Conservation (phyloP, 2,113 vertebrate species). For the Misgurnus anguillicaudatus region DNA sequence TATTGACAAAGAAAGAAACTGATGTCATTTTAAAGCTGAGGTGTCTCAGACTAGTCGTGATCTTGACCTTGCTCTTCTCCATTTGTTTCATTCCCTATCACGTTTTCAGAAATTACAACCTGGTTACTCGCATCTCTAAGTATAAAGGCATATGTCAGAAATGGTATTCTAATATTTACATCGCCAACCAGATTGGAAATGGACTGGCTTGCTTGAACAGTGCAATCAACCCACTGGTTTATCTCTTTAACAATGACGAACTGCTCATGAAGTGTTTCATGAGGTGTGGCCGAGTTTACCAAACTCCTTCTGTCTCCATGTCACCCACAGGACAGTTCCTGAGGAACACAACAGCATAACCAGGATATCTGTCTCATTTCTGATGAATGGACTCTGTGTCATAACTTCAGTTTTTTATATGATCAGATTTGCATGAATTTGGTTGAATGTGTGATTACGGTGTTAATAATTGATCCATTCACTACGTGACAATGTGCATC, state of each 20-base stretch:
- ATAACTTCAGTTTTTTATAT: neutral
- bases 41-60: slow-evolving; percentile 71
- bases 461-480: neutral
- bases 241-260: slow-evolving; percentile 61
- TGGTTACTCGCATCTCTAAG: slow-evolving; percentile 67
- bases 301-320: neutral
- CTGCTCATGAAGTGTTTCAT: slow-evolving; percentile 29
- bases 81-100: slow-evolving; percentile 81
- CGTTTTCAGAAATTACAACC: slow-evolving; percentile 77
- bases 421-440: neutral
- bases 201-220: slow-evolving; percentile 80
- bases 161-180: slow-evolving; percentile 65
- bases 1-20: slow-evolving; percentile 60
- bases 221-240: slow-evolving; percentile 80
- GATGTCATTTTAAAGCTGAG: slow-evolving; percentile 66
- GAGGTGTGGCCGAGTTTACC: neutral
- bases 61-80: slow-evolving; percentile 77
- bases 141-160: slow-evolving; percentile 44
- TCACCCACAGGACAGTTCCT: too few relatives aligned
- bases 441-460: neutral
- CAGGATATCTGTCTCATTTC: neutral
- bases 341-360: neutral
- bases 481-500: neutral
- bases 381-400: neutral
- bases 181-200: slow-evolving; percentile 75